Evolutionary conservation across 2,888 invertebrate species (phyloP), one percentile per base, ranked within the genome.

Genomic region (Rutpela maculata): DNA sequence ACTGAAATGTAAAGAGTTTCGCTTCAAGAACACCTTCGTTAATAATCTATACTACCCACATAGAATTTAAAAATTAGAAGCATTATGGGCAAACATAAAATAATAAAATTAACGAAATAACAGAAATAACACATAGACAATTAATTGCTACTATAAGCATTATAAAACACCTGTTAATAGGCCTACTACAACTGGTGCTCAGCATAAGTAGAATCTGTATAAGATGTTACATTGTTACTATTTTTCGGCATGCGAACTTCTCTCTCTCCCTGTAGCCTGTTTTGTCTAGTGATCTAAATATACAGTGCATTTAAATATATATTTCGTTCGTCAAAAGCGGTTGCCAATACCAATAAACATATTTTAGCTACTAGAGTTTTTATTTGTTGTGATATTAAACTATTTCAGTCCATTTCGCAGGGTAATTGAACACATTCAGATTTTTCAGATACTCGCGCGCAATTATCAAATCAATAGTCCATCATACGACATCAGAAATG

Each of bases 61-160:
- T 43, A 43, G 43, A 18, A 18, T 43, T 22, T 65, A 43, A 4
- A 43, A 4, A 65, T 38, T 43, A 65, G 0, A 65, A 65, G 65
- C 65, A 43, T 65, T 65, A 43, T 19, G 65, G 19, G 50, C 50
- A 50, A 50, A 50, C n/a, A 50, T 19, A 65, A 65, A 65, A 65
- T 38, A 65, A 65, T 65, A 65, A 65, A 43, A 65, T 65, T 43
- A 65, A 65, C 43, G 15, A 43, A 50, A 50, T 7, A 50, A 50
- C 26, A 26, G 26, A n/a, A n/a, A n/a, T n/a, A 62, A 60, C 31
- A 63, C 35, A 31, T n/a, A 15, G 15, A 63, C 18, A 63, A 31
- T 65, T 65, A 43, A 43, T 43, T 50, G 15, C n/a, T 18, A 65
- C 31, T 65, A n/a, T 6, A 65, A 65, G 65, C 65, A 50, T 18